A percentile compares a stretch with the other conserved stretches of the same genome.
phyloP scores from a whole-genome alignment of 2,888 invertebrate species.

The Leptinotarsa haldemani region DNA sequence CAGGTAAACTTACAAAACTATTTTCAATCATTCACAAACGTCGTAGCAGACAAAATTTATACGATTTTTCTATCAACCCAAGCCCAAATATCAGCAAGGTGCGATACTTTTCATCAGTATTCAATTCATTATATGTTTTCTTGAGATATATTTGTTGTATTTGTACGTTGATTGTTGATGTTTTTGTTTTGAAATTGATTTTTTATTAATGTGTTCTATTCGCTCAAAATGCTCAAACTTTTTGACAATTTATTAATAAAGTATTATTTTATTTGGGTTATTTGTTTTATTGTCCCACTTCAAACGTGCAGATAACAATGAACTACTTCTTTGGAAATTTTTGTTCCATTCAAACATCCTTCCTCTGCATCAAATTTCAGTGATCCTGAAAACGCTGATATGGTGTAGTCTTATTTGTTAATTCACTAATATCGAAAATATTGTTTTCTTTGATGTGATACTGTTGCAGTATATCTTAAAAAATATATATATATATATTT shows the following conservation, averaged over 20 bases:
- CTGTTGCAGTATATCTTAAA: no score
- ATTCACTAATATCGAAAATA: no score
- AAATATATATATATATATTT: no score
- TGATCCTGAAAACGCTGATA: no score
- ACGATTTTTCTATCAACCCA: background rate
- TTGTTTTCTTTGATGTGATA: no score
- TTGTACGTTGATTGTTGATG: conserved; percentile 6
- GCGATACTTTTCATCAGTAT: background rate
- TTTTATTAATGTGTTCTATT: conserved; percentile 6
- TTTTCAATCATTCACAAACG: background rate
- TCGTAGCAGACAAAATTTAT: background rate
- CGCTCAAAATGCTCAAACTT: conserved; percentile 26
- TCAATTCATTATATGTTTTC: background rate
- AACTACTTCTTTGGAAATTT: no score
- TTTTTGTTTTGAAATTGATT: conserved; percentile 13
- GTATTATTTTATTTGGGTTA: background rate
- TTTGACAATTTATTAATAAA: conserved; percentile 8
- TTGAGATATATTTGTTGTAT: conserved; percentile 2
- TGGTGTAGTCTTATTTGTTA: no score
- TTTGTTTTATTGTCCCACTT: background rate
- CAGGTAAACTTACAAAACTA: background rate
- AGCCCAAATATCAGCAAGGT: background rate
- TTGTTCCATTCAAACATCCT: no score
- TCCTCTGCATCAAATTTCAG: no score
- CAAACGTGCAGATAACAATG: no score